These are phyloP conservation scores for Actinopyga echinites DNA, from an alignment of 53 echinoderm and acorn worm genomes.

Conservation along the genomic window DNA sequence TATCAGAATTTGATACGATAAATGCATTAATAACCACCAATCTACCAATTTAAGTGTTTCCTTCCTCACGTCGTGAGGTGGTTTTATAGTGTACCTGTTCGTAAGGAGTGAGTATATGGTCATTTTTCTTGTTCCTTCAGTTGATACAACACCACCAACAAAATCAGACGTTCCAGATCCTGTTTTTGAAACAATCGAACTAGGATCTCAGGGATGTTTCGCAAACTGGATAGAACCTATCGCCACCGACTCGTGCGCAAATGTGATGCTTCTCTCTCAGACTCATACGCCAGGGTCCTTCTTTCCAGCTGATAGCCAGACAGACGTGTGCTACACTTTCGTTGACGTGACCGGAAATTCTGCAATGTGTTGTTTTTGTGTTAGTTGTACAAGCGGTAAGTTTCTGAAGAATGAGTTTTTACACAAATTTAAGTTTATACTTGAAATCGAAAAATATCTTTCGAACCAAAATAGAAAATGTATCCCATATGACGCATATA, in stretches of 20 bases:
- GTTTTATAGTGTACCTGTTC: no score
- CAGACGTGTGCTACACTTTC: background rate
- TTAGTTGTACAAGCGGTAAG: background rate
- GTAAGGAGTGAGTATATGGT: no score
- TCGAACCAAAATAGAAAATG: no score
- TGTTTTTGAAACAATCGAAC: background rate
- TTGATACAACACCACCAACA: slow-evolving; percentile 32
- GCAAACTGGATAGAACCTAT: slow-evolving; percentile 51
- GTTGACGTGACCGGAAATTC: background rate
- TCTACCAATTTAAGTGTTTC: no score
- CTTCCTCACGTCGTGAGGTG: no score
- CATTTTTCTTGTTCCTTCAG: background rate
- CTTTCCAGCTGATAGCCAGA: background rate
- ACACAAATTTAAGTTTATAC: no score
- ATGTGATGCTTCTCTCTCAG: background rate
- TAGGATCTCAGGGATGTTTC: background rate
- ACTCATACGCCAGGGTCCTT: background rate
- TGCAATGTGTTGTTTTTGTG: slow-evolving; percentile 8
- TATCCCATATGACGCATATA: no score
- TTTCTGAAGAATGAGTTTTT: background rate
- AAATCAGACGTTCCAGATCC: background rate
- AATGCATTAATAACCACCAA: no score
- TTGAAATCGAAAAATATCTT: no score
- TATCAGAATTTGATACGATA: no score
- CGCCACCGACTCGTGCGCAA: slow-evolving; percentile 54